These are phyloP conservation scores for Euphydryas editha DNA, from an alignment of 2,888 invertebrate genomes.

Conservation along the genomic window DNA sequence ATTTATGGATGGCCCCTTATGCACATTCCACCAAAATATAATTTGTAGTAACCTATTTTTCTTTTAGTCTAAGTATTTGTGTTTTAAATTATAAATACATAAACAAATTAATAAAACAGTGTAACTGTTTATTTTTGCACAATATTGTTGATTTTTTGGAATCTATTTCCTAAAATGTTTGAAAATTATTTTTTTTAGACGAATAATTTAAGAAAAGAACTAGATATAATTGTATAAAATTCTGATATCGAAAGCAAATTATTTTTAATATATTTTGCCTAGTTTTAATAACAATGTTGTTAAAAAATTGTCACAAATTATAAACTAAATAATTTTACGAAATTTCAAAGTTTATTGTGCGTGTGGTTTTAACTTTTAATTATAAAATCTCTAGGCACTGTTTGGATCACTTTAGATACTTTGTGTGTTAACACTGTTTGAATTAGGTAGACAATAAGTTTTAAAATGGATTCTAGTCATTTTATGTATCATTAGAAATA, in stretches of 20 bases:
- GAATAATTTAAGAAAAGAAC: no score
- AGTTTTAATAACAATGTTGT: neutral
- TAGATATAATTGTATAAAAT: no score
- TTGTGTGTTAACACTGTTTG: constrained; percentile 49
- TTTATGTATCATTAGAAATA: no score
- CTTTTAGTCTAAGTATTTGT: no score
- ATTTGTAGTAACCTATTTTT: no score
- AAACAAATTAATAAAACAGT: neutral
- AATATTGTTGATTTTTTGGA: no score
- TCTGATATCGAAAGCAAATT: no score
- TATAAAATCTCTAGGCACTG: constrained; percentile 51
- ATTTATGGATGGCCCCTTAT: no score
- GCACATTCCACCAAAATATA: no score
- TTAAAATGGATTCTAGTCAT: constrained; percentile 52
- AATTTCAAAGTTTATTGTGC: neutral
- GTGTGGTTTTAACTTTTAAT: constrained; percentile 22
- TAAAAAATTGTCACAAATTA: neutral
- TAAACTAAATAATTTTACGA: neutral
- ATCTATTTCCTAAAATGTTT: neutral
- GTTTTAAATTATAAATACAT: no score
- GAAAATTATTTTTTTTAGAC: neutral
- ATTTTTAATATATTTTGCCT: neutral
- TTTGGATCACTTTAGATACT: constrained; percentile 48
- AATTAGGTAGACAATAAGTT: constrained; percentile 44
- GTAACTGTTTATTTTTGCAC: neutral